Evolutionary conservation across 2,888 invertebrate species (phyloP), one percentile per base, ranked within the genome.

Genomic region (Phortica magna): DNA sequence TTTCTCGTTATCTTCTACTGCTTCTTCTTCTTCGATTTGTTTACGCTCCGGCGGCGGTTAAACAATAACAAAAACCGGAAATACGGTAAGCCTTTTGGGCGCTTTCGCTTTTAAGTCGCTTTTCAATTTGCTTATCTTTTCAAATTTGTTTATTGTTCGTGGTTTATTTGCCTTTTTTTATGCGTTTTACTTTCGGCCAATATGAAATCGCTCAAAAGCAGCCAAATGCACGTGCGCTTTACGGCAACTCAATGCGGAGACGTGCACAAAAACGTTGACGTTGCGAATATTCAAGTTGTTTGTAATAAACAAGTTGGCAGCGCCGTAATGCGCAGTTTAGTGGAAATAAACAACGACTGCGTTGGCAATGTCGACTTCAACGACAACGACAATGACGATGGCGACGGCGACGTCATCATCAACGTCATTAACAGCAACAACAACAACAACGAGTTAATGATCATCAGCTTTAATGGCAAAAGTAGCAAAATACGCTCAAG

Each of bases 301-400:
- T 86, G 83, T 83, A 85, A 84, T 85, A 85, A 85, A 82, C 87
- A 85, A 85, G 87, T 85, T 83, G 83, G 86, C 84, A 83, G 81
- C 85, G 78, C 85, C 85, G 83, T 85, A 61, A 61, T 17, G 22
- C 61, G 61, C 61, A 61, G 53, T n/a, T 14, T 53, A 12, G 31
- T 12, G 9, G 53, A 14, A 19, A 48, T 72, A 7, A 57, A 19
- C 39, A n/a, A 22, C 48, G 65, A 17, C 59, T 19, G 41, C 55
- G 43, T 22, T 70, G 67, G n/a, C 80, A 84, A 79, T 80, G 80
- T 81, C 61, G 48, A 43, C 74, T 61, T 59, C 79, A 77, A 81
- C 81, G 78, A 84, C 81, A 76, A 43, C 74, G 61, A 57, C 79
- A 77, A 81, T 81, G 78, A 84, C 81, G 76, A 43, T 59, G 65